Conservation (phyloP, 2,888 invertebrate species). For the Leptopilina drosophilae region DNA sequence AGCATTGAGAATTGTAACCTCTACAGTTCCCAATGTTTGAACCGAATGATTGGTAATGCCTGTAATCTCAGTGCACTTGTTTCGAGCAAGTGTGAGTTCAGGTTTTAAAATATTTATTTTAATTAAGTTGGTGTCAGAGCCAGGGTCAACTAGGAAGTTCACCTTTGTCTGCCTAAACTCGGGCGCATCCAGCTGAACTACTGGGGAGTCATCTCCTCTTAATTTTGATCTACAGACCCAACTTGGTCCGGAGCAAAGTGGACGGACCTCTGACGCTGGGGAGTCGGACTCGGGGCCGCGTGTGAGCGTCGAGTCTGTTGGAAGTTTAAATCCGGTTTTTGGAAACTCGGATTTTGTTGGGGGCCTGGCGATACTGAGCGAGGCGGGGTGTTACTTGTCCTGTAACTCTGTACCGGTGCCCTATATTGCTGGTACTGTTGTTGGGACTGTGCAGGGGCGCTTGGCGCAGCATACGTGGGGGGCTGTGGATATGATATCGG, state of each 20-base stretch:
- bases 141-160: background rate
- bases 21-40: background rate
- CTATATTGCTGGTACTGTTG: background rate
- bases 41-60: background rate
- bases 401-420: background rate
- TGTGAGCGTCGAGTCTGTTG: background rate
- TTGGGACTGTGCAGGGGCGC: background rate
- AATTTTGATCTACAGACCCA: background rate
- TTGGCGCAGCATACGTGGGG: no score
- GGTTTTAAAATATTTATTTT: background rate
- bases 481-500: no score
- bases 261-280: background rate
- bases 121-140: background rate
- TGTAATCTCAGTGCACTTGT: background rate
- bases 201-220: background rate
- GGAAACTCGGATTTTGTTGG: background rate
- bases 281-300: background rate
- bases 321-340: background rate
- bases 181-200: background rate
- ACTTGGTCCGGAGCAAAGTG: background rate
- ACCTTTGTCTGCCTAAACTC: background rate
- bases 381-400: background rate
- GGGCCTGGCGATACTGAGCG: background rate
- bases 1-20: background rate
- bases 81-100: background rate